Evolutionary conservation across 2,888 invertebrate species (phyloP).

Genomic region (Mycalesis mineus): DNA sequence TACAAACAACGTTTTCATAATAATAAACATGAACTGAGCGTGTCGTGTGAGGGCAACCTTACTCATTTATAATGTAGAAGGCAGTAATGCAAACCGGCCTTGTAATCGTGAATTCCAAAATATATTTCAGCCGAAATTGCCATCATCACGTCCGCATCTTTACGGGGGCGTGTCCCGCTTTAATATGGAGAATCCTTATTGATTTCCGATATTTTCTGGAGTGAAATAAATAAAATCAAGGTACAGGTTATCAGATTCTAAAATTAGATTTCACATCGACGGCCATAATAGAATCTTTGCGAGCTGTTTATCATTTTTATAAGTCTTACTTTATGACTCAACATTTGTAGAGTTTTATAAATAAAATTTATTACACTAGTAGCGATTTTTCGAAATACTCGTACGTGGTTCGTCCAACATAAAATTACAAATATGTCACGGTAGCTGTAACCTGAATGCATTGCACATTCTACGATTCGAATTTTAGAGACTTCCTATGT

Average conservation of each 20-base stretch:
- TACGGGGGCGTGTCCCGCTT: constrained; percentile 27
- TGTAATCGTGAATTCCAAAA: constrained; percentile 24
- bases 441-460: no score
- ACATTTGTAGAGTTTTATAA: no score
- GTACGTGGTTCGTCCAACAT: no score
- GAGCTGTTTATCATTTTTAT: constrained; percentile 6
- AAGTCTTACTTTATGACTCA: no score
- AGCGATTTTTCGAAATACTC: no score
- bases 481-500: no score
- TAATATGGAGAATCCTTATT: constrained; percentile 30
- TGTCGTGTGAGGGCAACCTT: not conserved
- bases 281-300: constrained; percentile 13
- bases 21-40: not conserved
- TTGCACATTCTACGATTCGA: no score
- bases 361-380: no score
- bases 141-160: constrained; percentile 53
- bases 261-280: constrained; percentile 20
- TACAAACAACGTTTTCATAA: not conserved
- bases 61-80: constrained; percentile 9
- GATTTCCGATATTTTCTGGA: constrained; percentile 28
- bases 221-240: constrained; percentile 27
- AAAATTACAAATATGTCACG: no score
- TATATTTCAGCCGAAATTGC: constrained; percentile 38
- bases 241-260: constrained; percentile 22
- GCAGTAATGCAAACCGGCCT: constrained; percentile 13